phyloP scores from a whole-genome alignment of 2,797 vertebrate genomes.

The Tauraco hartlaubi region DNA sequence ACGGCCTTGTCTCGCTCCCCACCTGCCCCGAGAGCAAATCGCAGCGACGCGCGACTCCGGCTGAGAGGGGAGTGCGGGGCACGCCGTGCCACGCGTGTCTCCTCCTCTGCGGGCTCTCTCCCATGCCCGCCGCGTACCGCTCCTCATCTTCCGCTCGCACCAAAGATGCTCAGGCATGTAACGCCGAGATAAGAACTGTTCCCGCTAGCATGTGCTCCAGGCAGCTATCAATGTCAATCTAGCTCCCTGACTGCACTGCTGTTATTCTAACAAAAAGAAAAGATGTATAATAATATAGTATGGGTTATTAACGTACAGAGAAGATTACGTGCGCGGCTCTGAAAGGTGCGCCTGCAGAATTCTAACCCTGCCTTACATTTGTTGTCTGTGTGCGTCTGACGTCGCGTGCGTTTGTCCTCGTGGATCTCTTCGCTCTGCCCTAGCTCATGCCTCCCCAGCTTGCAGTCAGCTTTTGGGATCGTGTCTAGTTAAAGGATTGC shows the following conservation, averaged over 20 bases:
- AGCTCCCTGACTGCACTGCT: background rate
- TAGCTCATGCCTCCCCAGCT: background rate
- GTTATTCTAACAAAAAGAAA: background rate
- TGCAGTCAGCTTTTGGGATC: background rate
- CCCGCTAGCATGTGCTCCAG: background rate
- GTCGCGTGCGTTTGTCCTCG: rapidly evolving
- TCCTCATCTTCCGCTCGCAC: background rate
- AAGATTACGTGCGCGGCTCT: background rate
- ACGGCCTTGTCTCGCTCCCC: background rate
- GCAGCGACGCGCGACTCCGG: background rate
- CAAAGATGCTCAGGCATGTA: background rate
- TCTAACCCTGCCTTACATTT: background rate
- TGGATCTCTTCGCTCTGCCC: background rate
- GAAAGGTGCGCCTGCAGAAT: background rate
- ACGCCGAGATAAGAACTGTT: background rate
- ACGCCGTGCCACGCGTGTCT: rapidly evolving
- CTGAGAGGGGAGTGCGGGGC: background rate
- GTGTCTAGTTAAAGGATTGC: conserved; percentile 53
- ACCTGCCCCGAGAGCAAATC: background rate
- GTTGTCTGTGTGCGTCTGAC: background rate
- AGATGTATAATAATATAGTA: background rate
- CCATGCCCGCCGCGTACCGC: background rate
- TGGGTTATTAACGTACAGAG: background rate
- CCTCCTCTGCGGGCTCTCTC: background rate
- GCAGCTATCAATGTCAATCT: conserved; percentile 34